Base-by-base conservation (phyloP, 2,113 vertebrate species). In the Podocnemis expansa region DNA sequence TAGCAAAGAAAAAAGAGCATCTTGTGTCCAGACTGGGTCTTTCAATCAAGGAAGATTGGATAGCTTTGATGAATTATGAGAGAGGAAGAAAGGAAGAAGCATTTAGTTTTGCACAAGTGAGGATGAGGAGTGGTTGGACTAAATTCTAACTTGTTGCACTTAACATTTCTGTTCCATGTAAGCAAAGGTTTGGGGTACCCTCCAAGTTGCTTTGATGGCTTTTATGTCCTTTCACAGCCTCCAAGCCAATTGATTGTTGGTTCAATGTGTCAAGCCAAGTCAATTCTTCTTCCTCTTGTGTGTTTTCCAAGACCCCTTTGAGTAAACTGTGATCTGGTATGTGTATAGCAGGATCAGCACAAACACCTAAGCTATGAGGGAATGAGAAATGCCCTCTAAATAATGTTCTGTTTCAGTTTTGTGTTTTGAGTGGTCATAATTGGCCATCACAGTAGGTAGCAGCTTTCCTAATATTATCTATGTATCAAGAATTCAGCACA, bases 21-120 rank as follows among this genome's bases (percentile, higher is more conserved):
- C 51, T 92, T 3, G 1, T 91, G 55, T 85, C 52, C 16, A 34
- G 88, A 87, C 45, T 75, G 87, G 80, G n/a, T 45, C 84, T 93
- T 94, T 91, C 83, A 91, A 73, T 97, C 91, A 91, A 92, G 87
- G 87, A 87, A 87, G 94, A 87, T 85, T 43, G 51, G 81, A 63
- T 17, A 51, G 78, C 0, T 0, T 92, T 17, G 0, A 0, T 21
- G 21, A 31, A 41, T 63, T 63, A 4, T 47, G 73, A 24, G 43
- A 91, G 78, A 89, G 67, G n/a, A 89, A 63, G 70, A n/a, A 47
- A 81, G 24, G 80, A 45, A 27, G 78, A 84, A 93, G n/a, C 25
- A 2, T 76, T 91, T 82, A 78, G 14, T 54, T 78, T 73, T 47
- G 70, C 51, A 47, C 45, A n/a, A 63, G 1, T 27, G 38, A 45